Conservation (phyloP, 2,797 vertebrate species). For the Cuculus canorus region DNA sequence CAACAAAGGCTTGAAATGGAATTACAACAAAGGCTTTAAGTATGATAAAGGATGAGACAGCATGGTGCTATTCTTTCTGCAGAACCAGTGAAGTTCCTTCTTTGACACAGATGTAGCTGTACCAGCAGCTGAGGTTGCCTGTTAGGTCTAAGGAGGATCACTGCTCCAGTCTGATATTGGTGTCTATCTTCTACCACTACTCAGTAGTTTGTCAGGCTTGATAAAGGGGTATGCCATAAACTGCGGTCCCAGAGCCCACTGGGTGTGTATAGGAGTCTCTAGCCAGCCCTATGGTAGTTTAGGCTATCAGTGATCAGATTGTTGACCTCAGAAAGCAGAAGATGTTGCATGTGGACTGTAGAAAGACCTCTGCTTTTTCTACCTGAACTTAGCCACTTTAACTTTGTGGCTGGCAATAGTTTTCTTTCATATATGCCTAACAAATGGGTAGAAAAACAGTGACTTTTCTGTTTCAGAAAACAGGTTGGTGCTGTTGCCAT, state of each 20-base stretch:
- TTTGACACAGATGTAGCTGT: neutral
- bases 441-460: neutral
- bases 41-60: neutral
- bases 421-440: neutral
- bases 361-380: neutral
- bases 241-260: fast-evolving
- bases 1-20: neutral
- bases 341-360: fast-evolving
- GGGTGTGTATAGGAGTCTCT: fast-evolving
- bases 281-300: neutral
- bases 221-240: neutral
- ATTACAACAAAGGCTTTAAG: neutral
- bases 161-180: neutral
- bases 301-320: fast-evolving
- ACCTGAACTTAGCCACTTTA: neutral
- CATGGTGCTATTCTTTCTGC: neutral
- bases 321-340: neutral
- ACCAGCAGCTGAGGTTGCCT: neutral
- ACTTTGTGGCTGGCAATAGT: neutral
- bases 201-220: neutral
- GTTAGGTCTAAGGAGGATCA: neutral
- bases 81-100: neutral
- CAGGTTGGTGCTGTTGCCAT: neutral
- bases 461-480: neutral
- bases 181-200: neutral